Conservation (phyloP, 2,797 vertebrate genomes). For the Spatula versicolor region DNA sequence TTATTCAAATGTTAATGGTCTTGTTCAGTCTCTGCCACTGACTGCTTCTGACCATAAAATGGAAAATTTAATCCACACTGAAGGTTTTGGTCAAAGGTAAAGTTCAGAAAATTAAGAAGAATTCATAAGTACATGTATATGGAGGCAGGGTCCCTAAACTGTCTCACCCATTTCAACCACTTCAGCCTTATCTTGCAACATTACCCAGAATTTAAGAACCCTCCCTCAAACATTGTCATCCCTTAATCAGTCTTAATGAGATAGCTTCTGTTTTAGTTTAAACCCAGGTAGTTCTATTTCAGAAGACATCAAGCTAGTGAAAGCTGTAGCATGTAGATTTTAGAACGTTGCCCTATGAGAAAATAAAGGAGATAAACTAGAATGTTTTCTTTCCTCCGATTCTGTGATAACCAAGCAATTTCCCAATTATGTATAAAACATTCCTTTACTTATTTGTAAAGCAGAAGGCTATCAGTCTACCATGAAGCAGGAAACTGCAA, state of each 20-base stretch:
- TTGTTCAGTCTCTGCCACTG: neutral
- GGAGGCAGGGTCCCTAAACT: neutral
- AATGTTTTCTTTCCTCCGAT: neutral
- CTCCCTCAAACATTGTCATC: neutral
- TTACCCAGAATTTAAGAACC: neutral
- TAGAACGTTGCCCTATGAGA: neutral
- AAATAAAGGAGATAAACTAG: neutral
- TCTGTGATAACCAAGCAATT: neutral
- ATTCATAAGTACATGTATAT: neutral
- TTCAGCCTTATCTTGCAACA: neutral
- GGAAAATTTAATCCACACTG: constrained; percentile 12
- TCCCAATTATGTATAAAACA: neutral
- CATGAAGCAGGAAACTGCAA: neutral
- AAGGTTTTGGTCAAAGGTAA: constrained; percentile 28
- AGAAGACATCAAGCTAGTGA: neutral
- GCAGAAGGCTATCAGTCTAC: neutral
- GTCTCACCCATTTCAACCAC: neutral
- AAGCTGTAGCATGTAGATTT: neutral
- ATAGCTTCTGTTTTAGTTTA: neutral
- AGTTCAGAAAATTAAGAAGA: constrained; percentile 44
- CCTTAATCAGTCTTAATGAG: neutral
- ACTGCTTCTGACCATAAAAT: constrained; percentile 11
- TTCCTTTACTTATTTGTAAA: neutral
- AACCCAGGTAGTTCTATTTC: neutral
- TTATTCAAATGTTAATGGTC: constrained; percentile 48